phyloP scores from a whole-genome alignment of 2,888 invertebrate genomes.

The Cylloceria caligata region DNA sequence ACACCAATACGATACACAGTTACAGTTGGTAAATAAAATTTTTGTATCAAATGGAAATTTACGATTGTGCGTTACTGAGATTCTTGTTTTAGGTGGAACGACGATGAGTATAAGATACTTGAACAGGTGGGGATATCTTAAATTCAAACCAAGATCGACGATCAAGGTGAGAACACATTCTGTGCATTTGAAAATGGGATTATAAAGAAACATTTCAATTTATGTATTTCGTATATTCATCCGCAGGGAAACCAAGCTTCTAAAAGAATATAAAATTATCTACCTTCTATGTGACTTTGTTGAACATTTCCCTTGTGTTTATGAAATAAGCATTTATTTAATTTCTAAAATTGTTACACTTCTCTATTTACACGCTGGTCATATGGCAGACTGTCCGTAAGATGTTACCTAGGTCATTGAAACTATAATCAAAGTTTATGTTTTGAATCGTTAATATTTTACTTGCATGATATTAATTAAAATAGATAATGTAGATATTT shows the following conservation, averaged over 20 bases:
- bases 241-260: too few relatives aligned
- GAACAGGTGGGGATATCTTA: slow-evolving; percentile 92
- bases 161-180: slow-evolving; percentile 56
- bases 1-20: slow-evolving; percentile 97
- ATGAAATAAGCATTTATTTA: too few relatives aligned
- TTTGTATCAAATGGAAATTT: neutral
- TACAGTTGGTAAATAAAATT: slow-evolving; percentile 89
- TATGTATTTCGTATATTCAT: too few relatives aligned
- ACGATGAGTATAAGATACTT: slow-evolving; percentile 94
- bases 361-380: slow-evolving; percentile 74
- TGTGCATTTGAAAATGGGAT: neutral
- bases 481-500: slow-evolving; percentile 11
- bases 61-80: neutral
- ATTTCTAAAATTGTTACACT: slow-evolving; percentile 33
- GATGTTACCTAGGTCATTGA: slow-evolving; percentile 70
- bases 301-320: too few relatives aligned
- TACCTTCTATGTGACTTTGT: neutral
- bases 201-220: neutral
- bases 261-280: too few relatives aligned
- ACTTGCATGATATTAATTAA: slow-evolving; percentile 35
- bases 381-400: slow-evolving; percentile 73
- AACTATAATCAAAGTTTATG: slow-evolving; percentile 55
- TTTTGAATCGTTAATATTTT: slow-evolving; percentile 16
- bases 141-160: slow-evolving; percentile 77
- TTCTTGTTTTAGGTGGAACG: slow-evolving; percentile 89